A percentile compares a stretch with the other conserved stretches of the same genome.
Conservation (phyloP, 2,113 vertebrate genomes). For the Dromaius novaehollandiae region DNA sequence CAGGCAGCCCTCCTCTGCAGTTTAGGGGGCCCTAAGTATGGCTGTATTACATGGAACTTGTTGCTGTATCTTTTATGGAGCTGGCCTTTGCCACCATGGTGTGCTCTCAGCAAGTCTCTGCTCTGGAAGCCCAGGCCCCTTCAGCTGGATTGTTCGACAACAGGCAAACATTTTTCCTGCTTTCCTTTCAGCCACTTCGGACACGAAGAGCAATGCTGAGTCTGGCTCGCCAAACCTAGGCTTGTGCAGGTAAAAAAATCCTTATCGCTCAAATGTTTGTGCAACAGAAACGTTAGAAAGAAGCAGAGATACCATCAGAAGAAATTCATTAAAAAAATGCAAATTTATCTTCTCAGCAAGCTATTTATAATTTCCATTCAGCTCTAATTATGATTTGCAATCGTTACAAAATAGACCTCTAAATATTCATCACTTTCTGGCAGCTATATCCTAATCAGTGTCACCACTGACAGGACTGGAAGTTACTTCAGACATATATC, state of each 20-base stretch:
- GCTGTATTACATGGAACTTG: rapidly evolving
- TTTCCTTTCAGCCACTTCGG: not conserved
- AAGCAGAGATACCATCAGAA: not conserved
- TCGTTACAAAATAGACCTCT: not conserved
- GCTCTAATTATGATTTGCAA: not conserved
- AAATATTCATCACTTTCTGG: not conserved
- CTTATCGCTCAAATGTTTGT: not conserved
- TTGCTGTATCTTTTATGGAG: not conserved
- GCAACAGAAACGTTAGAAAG: not conserved
- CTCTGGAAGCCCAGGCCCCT: not conserved
- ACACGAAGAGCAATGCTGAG: not conserved
- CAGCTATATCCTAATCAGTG: not conserved
- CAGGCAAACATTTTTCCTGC: not conserved
- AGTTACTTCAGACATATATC: not conserved
- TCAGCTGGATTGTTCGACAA: not conserved
- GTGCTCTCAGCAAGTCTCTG: not conserved
- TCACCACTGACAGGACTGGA: not conserved
- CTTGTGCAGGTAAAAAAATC: not conserved
- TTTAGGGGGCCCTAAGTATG: not conserved
- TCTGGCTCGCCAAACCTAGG: not conserved
- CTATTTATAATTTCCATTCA: not conserved
- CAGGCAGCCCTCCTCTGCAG: rapidly evolving
- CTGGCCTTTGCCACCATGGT: not conserved
- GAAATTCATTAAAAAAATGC: not conserved
- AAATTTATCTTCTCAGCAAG: not conserved